Evolutionary conservation across 2,797 vertebrate genomes (phyloP).

Genomic region (Pangasius larnaudii): DNA sequence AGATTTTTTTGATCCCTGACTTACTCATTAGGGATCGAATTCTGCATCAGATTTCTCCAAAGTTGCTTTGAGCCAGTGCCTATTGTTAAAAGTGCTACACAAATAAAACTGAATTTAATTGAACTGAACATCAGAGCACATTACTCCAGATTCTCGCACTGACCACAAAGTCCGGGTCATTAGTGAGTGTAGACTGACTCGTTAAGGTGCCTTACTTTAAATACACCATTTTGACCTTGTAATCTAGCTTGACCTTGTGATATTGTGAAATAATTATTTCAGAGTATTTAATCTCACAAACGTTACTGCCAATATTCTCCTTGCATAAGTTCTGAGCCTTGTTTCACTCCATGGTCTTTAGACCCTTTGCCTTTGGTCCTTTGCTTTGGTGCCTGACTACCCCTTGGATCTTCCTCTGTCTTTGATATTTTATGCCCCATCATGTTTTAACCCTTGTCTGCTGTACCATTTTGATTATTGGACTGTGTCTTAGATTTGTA

Average conservation of each 20-base stretch:
- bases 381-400: background rate
- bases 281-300: background rate
- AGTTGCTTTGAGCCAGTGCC: conserved; percentile 1
- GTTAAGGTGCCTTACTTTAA: background rate
- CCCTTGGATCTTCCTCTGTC: background rate
- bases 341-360: background rate
- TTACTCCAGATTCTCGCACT: background rate
- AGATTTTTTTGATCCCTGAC: background rate
- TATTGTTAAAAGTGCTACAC: background rate
- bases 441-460: background rate
- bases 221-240: background rate
- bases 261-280: conserved; percentile 6
- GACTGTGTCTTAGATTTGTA: background rate
- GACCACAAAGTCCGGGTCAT: background rate
- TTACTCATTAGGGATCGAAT: background rate
- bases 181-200: background rate
- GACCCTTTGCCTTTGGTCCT: background rate
- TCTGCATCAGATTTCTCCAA: background rate
- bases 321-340: background rate
- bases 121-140: background rate
- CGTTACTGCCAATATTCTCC: background rate
- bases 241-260: background rate
- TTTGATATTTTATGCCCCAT: background rate
- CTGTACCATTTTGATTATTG: background rate
- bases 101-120: background rate